Percentiles rank a stretch among this genome's conserved stretches.
Conservation (phyloP, 2,888 invertebrate genomes). For the Agriopis leucophaearia region DNA sequence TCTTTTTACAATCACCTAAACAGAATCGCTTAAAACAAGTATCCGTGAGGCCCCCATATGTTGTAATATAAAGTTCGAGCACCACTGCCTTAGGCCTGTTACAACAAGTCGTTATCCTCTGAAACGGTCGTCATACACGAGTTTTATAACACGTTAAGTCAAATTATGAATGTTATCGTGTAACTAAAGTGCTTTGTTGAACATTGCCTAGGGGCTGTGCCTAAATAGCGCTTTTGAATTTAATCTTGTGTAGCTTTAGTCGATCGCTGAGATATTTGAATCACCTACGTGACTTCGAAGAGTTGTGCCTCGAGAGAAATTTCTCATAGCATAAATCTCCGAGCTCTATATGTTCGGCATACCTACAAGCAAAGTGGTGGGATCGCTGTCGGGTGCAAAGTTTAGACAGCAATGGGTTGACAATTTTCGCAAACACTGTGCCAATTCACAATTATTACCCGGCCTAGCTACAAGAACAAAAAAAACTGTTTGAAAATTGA, state of each 20-base stretch:
- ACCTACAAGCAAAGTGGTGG: no score
- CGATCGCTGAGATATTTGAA: conserved; percentile 24
- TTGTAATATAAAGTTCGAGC: conserved; percentile 8
- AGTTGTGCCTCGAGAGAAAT: neutral
- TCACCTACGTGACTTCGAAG: neutral
- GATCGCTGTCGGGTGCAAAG: no score
- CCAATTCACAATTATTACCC: no score
- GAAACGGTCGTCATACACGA: conserved; percentile 42
- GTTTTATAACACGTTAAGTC: conserved; percentile 36
- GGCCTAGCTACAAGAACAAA: no score
- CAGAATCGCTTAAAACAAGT: no score
- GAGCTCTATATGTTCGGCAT: no score
- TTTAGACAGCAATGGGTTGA: no score
- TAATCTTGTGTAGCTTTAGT: conserved; percentile 19
- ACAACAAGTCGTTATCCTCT: conserved; percentile 45
- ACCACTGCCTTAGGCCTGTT: conserved; percentile 33
- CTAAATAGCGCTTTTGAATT: conserved; percentile 17
- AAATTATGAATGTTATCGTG: conserved; percentile 45
- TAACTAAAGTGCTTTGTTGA: conserved; percentile 25
- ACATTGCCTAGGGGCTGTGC: conserved; percentile 28
- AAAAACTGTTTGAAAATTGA: no score
- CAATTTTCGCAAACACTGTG: no score
- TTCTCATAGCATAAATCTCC: no score
- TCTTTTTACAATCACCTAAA: no score
- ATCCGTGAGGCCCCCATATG: no score